Base-by-base conservation (phyloP, 1,140 invertebrate species). In the Colletes latitarsis region DNA sequence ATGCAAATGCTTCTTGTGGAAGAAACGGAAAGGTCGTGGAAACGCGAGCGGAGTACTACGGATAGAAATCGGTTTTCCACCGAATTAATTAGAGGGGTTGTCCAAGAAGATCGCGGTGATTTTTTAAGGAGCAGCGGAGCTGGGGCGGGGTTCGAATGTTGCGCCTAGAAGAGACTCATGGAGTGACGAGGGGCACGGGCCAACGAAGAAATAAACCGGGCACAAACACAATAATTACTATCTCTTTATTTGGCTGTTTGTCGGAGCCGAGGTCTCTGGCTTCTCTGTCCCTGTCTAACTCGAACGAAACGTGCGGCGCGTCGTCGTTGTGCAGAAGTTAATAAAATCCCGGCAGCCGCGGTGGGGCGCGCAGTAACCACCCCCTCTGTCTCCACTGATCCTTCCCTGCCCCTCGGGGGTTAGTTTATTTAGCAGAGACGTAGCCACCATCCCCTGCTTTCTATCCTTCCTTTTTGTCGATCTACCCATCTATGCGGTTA, bases 181-280 rank as follows among this genome's bases (percentile, higher is more conserved):
- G 64, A 83, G 77, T 73, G 73, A 68, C 68, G 78, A 76, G 82
- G 81, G 30, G 68, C 60, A 80, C 83, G 85, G 82, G 76, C 63
- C 75, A 84, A 85, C 86, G 82, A 88, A 85, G 88, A 90, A 90
- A 89, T 90, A 89, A 91, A 89, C 88, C 73, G 66, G 81, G 83
- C 83, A 91, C 90, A 91, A 93, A 93, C 89, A 92, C 89, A 92
- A 92, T 92, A 92, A 93, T 93, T 93, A 92, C 92, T 90, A 91
- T 91, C 90, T 90, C 90, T 93, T 93, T 93, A 92, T 93, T 93
- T 93, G 91, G 87, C 85, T 89, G 91, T 93, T 92, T 91, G 90
- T 88, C 81, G 90, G 87, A 84, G 76, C 82, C 86, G 89, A 84
- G 84, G 75, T 85, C 84, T 85, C 81, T 57, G 79, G 68, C 85